These are phyloP conservation scores for Ligdia adustata DNA, from an alignment of 2,888 invertebrate genomes.

Conservation along the genomic window DNA sequence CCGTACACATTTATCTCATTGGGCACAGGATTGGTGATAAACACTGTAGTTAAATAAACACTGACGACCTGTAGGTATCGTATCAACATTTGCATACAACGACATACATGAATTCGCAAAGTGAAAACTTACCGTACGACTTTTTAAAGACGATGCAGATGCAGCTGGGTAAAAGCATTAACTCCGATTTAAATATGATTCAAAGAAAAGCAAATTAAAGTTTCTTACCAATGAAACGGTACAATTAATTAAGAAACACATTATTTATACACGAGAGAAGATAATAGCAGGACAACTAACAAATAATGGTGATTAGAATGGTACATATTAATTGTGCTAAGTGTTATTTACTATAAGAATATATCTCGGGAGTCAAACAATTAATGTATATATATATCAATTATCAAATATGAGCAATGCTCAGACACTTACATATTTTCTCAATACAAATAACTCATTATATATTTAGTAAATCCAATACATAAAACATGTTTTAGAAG, in stretches of 20 bases:
- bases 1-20: slow-evolving; percentile 32
- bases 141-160: slow-evolving; percentile 41
- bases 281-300: too few species aligned
- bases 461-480: slow-evolving; percentile 5
- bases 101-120: slow-evolving; percentile 48
- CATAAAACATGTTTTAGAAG: slow-evolving; percentile 24
- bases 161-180: background rate
- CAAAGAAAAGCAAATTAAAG: background rate
- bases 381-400: background rate
- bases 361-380: too few species aligned
- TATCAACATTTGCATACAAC: slow-evolving; percentile 64
- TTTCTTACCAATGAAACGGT: too few species aligned
- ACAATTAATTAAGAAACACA: too few species aligned
- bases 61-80: slow-evolving; percentile 43
- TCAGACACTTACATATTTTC: too few species aligned
- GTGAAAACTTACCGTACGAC: slow-evolving; percentile 58
- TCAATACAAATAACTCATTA: background rate
- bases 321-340: too few species aligned
- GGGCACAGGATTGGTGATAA: slow-evolving; percentile 46
- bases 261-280: too few species aligned
- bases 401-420: background rate
- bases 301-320: too few species aligned
- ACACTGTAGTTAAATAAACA: slow-evolving; percentile 54
- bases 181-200: background rate
- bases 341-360: too few species aligned